phyloP scores from a whole-genome alignment of 2,113 vertebrate species.

The Columbina picui region DNA sequence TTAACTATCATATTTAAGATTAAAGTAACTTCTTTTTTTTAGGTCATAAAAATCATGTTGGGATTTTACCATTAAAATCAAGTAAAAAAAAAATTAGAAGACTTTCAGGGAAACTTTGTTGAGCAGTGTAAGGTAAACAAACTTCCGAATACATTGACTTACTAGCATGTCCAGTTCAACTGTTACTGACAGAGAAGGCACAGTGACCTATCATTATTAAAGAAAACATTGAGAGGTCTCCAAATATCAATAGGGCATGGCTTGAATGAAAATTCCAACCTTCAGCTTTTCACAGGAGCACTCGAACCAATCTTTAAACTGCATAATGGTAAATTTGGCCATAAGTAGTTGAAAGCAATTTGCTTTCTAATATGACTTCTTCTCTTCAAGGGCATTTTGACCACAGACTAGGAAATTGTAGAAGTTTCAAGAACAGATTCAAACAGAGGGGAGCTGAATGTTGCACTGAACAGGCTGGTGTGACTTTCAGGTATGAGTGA shows the following conservation, averaged over 20 bases:
- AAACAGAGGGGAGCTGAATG: background rate
- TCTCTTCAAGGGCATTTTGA: conserved; percentile 13
- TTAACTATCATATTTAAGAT: background rate
- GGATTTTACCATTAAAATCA: background rate
- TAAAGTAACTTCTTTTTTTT: background rate
- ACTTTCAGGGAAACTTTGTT: background rate
- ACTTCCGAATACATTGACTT: background rate
- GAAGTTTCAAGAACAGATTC: background rate
- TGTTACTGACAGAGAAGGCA: background rate
- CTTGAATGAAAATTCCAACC: background rate
- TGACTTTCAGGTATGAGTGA: background rate
- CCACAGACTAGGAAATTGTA: background rate
- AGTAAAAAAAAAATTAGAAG: background rate
- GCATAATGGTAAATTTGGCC: background rate
- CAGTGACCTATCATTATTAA: background rate
- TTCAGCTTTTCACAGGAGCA: background rate
- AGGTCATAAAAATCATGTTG: background rate
- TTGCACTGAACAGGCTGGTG: background rate
- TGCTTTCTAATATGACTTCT: background rate
- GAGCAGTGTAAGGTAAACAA: background rate
- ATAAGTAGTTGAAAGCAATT: background rate
- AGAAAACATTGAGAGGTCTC: background rate
- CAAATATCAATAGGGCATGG: background rate
- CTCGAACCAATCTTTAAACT: background rate
- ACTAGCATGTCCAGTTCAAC: background rate